Base-by-base conservation (phyloP, 2,888 invertebrate species). In the Phlogophora meticulosa region DNA sequence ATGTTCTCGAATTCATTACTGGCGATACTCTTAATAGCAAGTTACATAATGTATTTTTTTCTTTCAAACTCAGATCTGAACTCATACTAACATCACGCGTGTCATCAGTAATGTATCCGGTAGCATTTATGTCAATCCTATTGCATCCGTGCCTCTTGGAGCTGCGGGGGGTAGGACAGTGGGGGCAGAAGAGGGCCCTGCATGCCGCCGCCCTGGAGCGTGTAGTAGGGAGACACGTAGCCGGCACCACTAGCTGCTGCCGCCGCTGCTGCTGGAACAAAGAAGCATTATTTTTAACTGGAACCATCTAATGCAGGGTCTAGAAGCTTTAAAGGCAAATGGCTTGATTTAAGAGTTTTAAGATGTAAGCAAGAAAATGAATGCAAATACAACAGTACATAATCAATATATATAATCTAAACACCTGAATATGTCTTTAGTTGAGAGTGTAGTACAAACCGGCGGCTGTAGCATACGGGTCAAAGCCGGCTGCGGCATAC, bases 71-170 rank as follows among this genome's bases (percentile, higher is more conserved):
- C 83, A 82, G 82, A 82, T 82, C 83, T 80, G 71, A 45, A 60
- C 67, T 66, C 58, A 57, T 59, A 72, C 24, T 61, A 58, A 40
- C 48, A 51, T 64, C 42, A 43, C 24, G 46, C 20, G 57, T 69
- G 56, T 67, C 73, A 68, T 64, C 71, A 78, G 78, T 79, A 79
- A 83, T 77, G 72, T n/a, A 24, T 64, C 58, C 72, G 74, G 55
- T 66, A 67, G 61, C 65, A 61, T 56, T 58, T 32, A 59, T 43
- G 60, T 73, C 66, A 55, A 64, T 75, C 83, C 92, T 97, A 97
- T 93, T 97, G 97, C 94, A 98, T 97, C 88, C 98, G 95, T 52
- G 98, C 97, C 91, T 97, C 98, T 91, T 98, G 97, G 67, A 98
- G 96, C 67, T 97, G 96, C 53, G 96, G 96, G n/a, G 96, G 96